Conservation (phyloP, 2,797 vertebrate species). For the Syngnathus rostellatus region DNA sequence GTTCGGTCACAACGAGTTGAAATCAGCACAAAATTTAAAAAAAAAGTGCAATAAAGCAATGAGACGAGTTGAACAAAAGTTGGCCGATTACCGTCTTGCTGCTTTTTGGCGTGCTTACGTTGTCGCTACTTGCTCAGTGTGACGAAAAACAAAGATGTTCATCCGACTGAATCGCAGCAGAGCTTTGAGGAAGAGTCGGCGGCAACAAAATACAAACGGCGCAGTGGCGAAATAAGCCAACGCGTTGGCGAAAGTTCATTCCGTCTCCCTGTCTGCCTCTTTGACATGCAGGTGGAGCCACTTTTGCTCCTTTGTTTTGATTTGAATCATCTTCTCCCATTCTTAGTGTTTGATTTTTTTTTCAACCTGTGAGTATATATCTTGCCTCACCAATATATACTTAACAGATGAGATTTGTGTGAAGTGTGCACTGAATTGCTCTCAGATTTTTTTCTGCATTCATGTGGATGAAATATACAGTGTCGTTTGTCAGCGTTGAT, state of each 20-base stretch:
- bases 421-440: constrained; percentile 82
- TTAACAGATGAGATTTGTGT: constrained; percentile 75
- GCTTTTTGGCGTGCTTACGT: too few species aligned
- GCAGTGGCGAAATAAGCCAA: not conserved
- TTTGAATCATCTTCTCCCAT: constrained; percentile 38
- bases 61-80: constrained; percentile 32
- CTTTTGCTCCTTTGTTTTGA: constrained; percentile 13
- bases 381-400: constrained; percentile 72
- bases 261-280: constrained; percentile 38
- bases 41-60: constrained; percentile 69
- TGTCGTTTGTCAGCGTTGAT: constrained; percentile 75
- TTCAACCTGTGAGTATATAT: constrained; percentile 70
- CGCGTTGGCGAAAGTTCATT: constrained; percentile 71
- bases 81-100: not conserved
- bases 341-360: constrained; percentile 58
- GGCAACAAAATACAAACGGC: too few species aligned
- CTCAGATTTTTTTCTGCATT: constrained; percentile 58
- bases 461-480: constrained; percentile 72
- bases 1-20: constrained; percentile 23
- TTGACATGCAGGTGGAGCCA: constrained; percentile 46
- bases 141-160: not conserved
- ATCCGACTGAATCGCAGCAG: not conserved
- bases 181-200: not conserved
- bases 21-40: constrained; percentile 46
- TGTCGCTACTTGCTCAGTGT: not conserved